phyloP scores from a whole-genome alignment of 2,113 vertebrate species.

The Colaptes auratus region DNA sequence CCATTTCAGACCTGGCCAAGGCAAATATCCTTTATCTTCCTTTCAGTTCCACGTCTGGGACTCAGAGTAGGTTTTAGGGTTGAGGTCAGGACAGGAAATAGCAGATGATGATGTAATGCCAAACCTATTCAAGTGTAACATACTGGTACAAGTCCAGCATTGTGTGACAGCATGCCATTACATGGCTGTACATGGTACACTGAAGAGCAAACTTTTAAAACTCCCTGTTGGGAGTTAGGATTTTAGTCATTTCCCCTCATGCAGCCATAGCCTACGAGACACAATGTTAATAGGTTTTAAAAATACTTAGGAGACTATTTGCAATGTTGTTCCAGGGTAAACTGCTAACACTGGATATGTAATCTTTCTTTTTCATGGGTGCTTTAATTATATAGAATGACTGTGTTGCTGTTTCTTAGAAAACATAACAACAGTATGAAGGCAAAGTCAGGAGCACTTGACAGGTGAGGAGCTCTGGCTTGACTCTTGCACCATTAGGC shows the following conservation, averaged over 20 bases:
- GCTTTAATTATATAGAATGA: not conserved
- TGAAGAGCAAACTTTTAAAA: not conserved
- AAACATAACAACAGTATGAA: not conserved
- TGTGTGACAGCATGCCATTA: not conserved
- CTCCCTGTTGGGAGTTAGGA: not conserved
- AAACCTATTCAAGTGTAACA: conserved; percentile 18
- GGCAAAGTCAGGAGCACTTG: not conserved
- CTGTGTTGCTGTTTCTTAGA: not conserved
- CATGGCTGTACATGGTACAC: not conserved
- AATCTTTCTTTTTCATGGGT: not conserved
- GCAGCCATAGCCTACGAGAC: not conserved
- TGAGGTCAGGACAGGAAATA: conserved; percentile 68
- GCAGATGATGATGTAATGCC: conserved; percentile 64
- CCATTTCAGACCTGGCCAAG: not conserved
- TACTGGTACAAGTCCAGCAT: not conserved
- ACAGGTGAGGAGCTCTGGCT: not conserved
- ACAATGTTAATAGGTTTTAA: not conserved
- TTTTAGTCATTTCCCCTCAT: not conserved
- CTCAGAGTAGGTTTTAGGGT: conserved; percentile 2
- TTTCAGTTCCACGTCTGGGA: not conserved
- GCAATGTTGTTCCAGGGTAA: not conserved
- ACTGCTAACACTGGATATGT: not conserved
- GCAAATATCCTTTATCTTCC: conserved; percentile 13
- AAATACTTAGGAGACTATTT: not conserved
- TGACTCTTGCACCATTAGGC: not conserved